phyloP scores from a whole-genome alignment of 2,888 invertebrate species.

The Eupelmus urozonus region DNA sequence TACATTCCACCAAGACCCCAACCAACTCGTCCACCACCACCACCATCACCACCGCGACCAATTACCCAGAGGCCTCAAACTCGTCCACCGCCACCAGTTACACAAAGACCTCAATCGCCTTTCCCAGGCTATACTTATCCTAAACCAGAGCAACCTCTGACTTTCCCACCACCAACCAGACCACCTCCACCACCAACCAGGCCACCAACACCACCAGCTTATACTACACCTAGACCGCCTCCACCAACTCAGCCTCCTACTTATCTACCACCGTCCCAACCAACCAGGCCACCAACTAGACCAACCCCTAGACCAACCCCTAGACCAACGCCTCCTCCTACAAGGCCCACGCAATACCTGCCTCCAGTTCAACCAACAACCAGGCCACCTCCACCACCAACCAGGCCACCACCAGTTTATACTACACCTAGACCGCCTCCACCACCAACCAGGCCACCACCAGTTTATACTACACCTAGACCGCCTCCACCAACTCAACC shows the following conservation, averaged over 20 bases:
- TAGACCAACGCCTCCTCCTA: neutral
- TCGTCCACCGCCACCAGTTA: constrained; percentile 3
- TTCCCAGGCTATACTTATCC: constrained; percentile 56
- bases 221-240: constrained; percentile 19
- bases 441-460: constrained; percentile 44
- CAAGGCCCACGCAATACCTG: constrained; percentile 51
- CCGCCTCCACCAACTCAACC: constrained; percentile 53
- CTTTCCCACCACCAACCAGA: constrained; percentile 48
- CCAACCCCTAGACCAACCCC: constrained; percentile 23
- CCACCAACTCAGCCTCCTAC: constrained; percentile 63
- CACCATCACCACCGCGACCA: constrained; percentile 64
- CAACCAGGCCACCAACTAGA: constrained; percentile 21
- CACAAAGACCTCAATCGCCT: constrained; percentile 14
- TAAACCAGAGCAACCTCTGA: constrained; percentile 53
- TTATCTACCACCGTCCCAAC: constrained; percentile 52
- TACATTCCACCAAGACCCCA: constrained; percentile 55
- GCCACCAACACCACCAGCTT: constrained; percentile 44
- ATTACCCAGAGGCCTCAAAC: constrained; percentile 68
- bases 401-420: constrained; percentile 61
- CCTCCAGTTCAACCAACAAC: constrained; percentile 58
- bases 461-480: constrained; percentile 7
- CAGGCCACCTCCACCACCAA: constrained; percentile 63
- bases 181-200: constrained; percentile 41
- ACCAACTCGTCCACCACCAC: constrained; percentile 44
- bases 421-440: constrained; percentile 49